Evolutionary conservation across 2,797 vertebrate species (phyloP).

Genomic region (Hyperoplus immaculatus): DNA sequence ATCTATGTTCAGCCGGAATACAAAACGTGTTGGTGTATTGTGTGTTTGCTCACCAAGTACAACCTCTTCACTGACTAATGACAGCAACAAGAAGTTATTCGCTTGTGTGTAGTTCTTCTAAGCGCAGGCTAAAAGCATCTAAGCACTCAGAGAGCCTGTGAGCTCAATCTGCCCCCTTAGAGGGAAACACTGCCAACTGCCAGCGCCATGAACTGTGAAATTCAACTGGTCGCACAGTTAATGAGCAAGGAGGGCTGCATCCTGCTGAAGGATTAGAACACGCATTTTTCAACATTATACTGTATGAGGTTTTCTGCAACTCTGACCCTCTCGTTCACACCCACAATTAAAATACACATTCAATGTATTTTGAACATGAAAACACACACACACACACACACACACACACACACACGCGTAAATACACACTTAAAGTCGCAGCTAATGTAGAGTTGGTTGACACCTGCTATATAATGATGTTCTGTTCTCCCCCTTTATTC

Average conservation of each 20-base stretch:
- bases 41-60: neutral
- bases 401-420: neutral
- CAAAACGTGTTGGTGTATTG: neutral
- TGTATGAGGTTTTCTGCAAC: neutral
- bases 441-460: constrained; percentile 50
- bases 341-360: neutral
- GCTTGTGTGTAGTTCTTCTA: constrained; percentile 5
- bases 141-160: constrained; percentile 13
- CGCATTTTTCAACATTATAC: constrained; percentile 21
- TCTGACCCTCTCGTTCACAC: constrained; percentile 3
- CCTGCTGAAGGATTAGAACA: constrained; percentile 34
- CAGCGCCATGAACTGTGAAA: constrained; percentile 59
- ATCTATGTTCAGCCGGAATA: constrained; percentile 6
- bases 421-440: constrained; percentile 8
- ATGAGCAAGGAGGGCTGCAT: constrained; percentile 49
- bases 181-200: constrained; percentile 44
- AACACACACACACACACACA: neutral
- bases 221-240: constrained; percentile 54
- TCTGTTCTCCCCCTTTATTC: constrained; percentile 68
- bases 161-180: constrained; percentile 46
- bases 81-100: constrained; percentile 11
- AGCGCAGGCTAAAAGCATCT: constrained; percentile 21
- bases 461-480: constrained; percentile 69
- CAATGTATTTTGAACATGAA: neutral
- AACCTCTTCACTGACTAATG: constrained; percentile 25